Conservation (phyloP, 2,797 vertebrate genomes). For the Miichthys miiuy region DNA sequence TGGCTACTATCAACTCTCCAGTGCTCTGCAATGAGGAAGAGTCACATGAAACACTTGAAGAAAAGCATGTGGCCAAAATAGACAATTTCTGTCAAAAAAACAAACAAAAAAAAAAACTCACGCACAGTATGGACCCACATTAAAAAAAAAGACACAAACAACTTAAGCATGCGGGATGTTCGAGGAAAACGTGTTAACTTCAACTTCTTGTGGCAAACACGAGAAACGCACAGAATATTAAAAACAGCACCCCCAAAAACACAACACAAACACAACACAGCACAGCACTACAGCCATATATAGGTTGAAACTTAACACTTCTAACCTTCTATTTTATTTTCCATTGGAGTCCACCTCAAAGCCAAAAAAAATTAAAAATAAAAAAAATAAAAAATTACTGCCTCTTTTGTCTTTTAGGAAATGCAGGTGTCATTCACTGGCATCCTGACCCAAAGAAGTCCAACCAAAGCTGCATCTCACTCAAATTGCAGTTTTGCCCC, state of each 20-base stretch:
- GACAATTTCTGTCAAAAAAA: background rate
- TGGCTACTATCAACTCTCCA: slow-evolving; percentile 67
- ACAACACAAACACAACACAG: slow-evolving; percentile 59
- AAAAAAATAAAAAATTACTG: slow-evolving; percentile 45
- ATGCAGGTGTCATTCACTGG: slow-evolving; percentile 85
- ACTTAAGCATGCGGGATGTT: slow-evolving; percentile 52
- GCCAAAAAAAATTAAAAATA: slow-evolving; percentile 29
- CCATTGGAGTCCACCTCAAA: slow-evolving; percentile 85
- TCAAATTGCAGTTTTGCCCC: slow-evolving; percentile 65
- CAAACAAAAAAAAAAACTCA: slow-evolving; percentile 12
- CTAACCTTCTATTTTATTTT: slow-evolving; percentile 91
- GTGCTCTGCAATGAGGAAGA: slow-evolving; percentile 71
- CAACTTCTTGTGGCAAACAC: slow-evolving; percentile 66
- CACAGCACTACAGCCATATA: slow-evolving; percentile 67
- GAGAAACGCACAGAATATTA: slow-evolving; percentile 40
- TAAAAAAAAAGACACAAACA: slow-evolving; percentile 21
- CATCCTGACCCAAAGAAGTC: slow-evolving; percentile 84
- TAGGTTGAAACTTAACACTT: slow-evolving; percentile 72
- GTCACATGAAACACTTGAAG: slow-evolving; percentile 62
- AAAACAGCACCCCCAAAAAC: slow-evolving; percentile 37
- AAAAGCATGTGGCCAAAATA: slow-evolving; percentile 62
- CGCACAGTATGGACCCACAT: slow-evolving; percentile 4
- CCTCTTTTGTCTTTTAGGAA: slow-evolving; percentile 84
- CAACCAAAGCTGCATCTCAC: slow-evolving; percentile 77
- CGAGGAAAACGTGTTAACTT: slow-evolving; percentile 58